Evolutionary conservation across 1,140 invertebrate genomes (phyloP).

Genomic region (Zaprionus vittiger): DNA sequence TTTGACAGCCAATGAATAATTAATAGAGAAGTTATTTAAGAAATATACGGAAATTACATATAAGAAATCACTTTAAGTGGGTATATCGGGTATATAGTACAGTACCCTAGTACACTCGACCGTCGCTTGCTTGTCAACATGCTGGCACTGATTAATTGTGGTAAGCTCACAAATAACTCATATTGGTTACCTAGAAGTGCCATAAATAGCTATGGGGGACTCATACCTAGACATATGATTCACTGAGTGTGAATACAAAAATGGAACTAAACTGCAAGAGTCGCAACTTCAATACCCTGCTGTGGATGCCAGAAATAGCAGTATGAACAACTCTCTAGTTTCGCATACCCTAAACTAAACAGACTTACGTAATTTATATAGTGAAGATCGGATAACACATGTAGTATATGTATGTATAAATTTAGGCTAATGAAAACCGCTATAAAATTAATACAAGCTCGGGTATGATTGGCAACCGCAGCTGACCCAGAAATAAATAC

Average conservation of each 20-base stretch:
- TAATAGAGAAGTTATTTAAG: too few relatives aligned
- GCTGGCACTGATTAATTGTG: not conserved
- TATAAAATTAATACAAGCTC: not conserved
- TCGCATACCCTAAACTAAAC: too few relatives aligned
- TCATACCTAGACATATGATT: not conserved
- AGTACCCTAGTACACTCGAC: not conserved
- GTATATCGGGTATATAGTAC: not conserved
- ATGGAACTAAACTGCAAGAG: not conserved
- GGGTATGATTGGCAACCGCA: constrained; percentile 22
- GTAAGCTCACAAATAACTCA: constrained; percentile 7
- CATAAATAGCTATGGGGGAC: not conserved
- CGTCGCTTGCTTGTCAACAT: not conserved
- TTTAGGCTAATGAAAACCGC: constrained; percentile 14
- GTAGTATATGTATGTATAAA: not conserved
- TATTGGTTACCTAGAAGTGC: not conserved
- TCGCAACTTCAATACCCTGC: not conserved
- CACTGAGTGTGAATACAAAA: not conserved
- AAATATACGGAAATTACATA: too few relatives aligned
- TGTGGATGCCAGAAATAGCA: too few relatives aligned
- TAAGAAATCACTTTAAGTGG: too few relatives aligned
- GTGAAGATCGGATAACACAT: not conserved
- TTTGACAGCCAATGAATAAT: too few relatives aligned
- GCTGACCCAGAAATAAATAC: constrained; percentile 34
- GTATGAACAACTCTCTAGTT: too few relatives aligned
- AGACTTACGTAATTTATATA: too few relatives aligned